These are phyloP conservation scores for Sylvicola fuscatus DNA, from an alignment of 2,888 invertebrate genomes.

Conservation along the genomic window DNA sequence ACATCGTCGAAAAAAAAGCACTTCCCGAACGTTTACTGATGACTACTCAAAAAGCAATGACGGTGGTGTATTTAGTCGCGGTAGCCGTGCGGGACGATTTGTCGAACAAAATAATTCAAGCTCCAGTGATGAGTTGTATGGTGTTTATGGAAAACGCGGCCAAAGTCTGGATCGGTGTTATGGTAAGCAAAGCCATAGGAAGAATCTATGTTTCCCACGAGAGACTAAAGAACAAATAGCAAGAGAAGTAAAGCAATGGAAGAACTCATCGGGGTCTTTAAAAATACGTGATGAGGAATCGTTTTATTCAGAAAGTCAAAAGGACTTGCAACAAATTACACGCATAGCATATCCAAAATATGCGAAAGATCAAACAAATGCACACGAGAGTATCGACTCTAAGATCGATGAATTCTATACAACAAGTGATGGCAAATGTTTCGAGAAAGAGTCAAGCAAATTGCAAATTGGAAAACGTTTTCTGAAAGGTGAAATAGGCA, in stretches of 20 bases:
- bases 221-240: conserved; percentile 1
- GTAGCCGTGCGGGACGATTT: not conserved
- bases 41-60: not conserved
- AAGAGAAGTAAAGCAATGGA: not conserved
- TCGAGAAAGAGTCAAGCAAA: conserved; percentile 12
- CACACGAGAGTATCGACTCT: not conserved
- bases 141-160: conserved; percentile 14
- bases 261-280: not conserved
- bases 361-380: not conserved
- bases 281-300: not conserved
- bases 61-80: not conserved
- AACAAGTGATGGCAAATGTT: conserved; percentile 8
- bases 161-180: conserved; percentile 19
- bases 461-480: conserved; percentile 24
- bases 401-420: conserved; percentile 5
- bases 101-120: conserved; percentile 13
- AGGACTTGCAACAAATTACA: not conserved
- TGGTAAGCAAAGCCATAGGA: conserved; percentile 4
- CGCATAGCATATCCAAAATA: not conserved
- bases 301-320: not conserved
- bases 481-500: conserved; percentile 24
- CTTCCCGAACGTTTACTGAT: conserved; percentile 8
- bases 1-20: conserved; percentile 3
- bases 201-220: conserved; percentile 3
- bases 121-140: conserved; percentile 18